phyloP scores from a whole-genome alignment of 2,797 vertebrate species.

The Neosilurus mollespiculum region DNA sequence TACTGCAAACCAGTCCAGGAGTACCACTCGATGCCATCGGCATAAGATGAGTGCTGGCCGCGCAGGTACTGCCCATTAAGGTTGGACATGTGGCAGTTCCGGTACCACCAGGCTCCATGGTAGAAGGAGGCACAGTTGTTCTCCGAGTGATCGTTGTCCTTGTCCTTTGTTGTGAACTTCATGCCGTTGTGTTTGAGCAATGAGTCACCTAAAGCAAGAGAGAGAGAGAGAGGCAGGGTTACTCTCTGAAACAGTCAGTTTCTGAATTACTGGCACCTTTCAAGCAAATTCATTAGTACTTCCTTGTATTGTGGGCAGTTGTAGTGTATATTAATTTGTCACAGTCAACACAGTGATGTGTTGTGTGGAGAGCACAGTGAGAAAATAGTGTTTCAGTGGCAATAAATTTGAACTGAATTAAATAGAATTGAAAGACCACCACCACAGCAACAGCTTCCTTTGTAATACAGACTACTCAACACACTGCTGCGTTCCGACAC shows the following conservation, averaged over 20 bases:
- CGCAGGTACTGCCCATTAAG: slow-evolving; percentile 92
- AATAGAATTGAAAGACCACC: neutral
- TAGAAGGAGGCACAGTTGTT: slow-evolving; percentile 95
- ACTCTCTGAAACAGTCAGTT: slow-evolving; percentile 14
- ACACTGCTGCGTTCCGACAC: neutral
- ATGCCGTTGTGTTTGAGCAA: slow-evolving; percentile 90
- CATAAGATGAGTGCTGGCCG: slow-evolving; percentile 89
- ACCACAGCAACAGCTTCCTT: neutral
- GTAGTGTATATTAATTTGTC: neutral
- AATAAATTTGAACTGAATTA: neutral
- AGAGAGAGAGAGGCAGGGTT: slow-evolving; percentile 8
- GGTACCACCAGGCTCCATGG: slow-evolving; percentile 96
- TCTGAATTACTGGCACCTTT: slow-evolving; percentile 1
- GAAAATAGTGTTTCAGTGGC: neutral
- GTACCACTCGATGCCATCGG: slow-evolving; percentile 93
- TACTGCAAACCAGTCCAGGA: slow-evolving; percentile 98
- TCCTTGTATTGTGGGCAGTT: neutral
- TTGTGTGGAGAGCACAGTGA: neutral
- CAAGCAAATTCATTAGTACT: neutral
- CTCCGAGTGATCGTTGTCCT: slow-evolving; percentile 92
- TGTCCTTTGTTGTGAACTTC: slow-evolving; percentile 93
- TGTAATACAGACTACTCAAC: neutral
- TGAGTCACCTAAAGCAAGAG: slow-evolving; percentile 77
- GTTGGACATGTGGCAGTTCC: slow-evolving; percentile 96
- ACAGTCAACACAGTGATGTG: neutral